A percentile compares a stretch with the other conserved stretches of the same genome.
Evolutionary conservation across 2,797 vertebrate species (phyloP).

Genomic region (Lophotriccus pileatus): DNA sequence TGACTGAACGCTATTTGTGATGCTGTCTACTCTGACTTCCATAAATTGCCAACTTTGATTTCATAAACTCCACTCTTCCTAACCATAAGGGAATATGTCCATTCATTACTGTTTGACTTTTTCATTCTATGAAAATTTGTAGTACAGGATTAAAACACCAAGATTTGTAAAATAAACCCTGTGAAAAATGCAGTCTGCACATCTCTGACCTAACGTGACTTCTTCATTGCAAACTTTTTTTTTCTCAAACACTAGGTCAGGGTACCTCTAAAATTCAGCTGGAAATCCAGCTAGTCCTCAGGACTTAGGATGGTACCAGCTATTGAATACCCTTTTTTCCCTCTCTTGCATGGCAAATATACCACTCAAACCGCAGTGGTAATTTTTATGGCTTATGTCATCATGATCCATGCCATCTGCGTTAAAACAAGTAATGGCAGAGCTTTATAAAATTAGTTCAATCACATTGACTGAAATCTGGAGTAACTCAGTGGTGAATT

Average conservation of each 20-base stretch:
- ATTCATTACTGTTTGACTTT: background rate
- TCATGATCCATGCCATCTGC: background rate
- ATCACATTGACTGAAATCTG: background rate
- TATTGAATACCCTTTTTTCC: background rate
- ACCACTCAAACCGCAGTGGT: background rate
- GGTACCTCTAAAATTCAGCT: background rate
- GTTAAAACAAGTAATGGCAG: background rate
- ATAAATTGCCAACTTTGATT: background rate
- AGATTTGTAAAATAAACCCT: background rate
- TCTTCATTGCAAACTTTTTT: background rate
- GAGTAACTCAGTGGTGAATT: background rate
- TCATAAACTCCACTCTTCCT: background rate
- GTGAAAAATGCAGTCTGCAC: background rate
- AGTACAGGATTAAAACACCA: background rate
- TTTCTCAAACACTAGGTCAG: background rate
- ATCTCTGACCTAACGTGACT: background rate
- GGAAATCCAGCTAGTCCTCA: background rate
- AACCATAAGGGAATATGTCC: background rate
- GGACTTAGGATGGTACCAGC: background rate
- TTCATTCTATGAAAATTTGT: background rate
- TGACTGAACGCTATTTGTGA: background rate
- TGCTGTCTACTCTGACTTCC: background rate
- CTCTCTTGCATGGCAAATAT: background rate
- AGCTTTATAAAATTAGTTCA: background rate
- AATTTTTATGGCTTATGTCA: background rate